Evolutionary conservation across 2,113 vertebrate genomes (phyloP).

Genomic region (Crypturellus undulatus): DNA sequence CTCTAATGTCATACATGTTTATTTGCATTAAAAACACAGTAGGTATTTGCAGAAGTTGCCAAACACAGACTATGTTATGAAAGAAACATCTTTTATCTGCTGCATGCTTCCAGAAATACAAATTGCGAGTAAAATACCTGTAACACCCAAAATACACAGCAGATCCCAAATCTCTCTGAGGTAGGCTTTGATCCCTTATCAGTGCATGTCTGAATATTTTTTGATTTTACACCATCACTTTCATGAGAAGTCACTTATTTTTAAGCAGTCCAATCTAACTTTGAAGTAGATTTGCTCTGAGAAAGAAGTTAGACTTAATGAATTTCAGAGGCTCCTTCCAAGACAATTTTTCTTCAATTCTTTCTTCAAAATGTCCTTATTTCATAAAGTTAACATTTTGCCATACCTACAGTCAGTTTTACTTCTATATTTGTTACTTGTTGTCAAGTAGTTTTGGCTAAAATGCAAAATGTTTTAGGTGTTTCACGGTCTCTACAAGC

Average conservation of each 20-base stretch:
- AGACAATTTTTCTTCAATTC: not conserved
- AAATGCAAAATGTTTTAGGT: not conserved
- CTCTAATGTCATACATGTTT: not conserved
- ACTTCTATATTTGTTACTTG: not conserved
- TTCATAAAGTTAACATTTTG: not conserved
- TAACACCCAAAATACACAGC: not conserved
- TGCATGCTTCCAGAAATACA: not conserved
- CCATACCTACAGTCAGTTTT: not conserved
- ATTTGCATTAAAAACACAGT: not conserved
- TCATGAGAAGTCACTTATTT: not conserved
- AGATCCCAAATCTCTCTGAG: not conserved
- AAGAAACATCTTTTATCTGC: not conserved
- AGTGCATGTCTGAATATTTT: accelerated
- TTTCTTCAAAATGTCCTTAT: not conserved
- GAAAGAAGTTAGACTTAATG: not conserved
- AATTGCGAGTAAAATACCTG: not conserved
- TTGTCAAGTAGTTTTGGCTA: not conserved
- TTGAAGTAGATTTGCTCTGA: not conserved
- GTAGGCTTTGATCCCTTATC: not conserved
- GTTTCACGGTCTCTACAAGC: not conserved
- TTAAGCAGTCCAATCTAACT: not conserved
- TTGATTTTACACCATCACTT: not conserved
- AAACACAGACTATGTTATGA: not conserved
- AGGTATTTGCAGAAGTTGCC: not conserved
- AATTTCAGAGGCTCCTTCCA: not conserved